Evolutionary conservation across 2,113 vertebrate genomes (phyloP).

Genomic region (Brienomyrus brachyistius): DNA sequence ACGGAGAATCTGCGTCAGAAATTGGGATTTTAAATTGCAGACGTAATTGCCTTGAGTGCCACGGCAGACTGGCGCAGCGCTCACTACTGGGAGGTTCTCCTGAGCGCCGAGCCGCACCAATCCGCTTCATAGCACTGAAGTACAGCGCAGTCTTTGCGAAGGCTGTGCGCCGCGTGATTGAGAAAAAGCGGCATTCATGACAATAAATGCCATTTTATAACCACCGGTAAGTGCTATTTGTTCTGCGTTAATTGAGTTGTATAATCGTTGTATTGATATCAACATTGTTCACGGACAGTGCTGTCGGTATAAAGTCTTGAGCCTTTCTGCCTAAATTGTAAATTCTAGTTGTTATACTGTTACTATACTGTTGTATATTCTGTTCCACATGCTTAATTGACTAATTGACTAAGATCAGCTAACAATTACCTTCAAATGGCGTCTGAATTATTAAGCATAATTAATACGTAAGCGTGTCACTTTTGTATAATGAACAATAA

Average conservation of each 20-base stretch:
- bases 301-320: neutral
- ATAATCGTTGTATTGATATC: neutral
- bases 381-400: neutral
- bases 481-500: neutral
- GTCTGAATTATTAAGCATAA: neutral
- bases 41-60: neutral
- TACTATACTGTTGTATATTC: neutral
- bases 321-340: neutral
- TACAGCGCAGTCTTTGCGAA: neutral
- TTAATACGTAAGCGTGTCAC: neutral
- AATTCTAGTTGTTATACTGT: neutral
- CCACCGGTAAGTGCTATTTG: neutral
- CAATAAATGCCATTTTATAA: neutral
- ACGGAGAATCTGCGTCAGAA: constrained; percentile 3
- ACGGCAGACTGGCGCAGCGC: neutral
- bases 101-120: neutral
- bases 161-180: neutral
- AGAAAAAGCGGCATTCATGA: neutral
- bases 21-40: neutral
- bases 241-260: neutral
- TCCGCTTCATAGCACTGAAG: neutral
- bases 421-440: neutral
- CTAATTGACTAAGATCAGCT: neutral
- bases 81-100: neutral
- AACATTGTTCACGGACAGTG: neutral